Evolutionary conservation across 2,888 invertebrate species (phyloP).

Genomic region (Rhamphomyia laevipes): DNA sequence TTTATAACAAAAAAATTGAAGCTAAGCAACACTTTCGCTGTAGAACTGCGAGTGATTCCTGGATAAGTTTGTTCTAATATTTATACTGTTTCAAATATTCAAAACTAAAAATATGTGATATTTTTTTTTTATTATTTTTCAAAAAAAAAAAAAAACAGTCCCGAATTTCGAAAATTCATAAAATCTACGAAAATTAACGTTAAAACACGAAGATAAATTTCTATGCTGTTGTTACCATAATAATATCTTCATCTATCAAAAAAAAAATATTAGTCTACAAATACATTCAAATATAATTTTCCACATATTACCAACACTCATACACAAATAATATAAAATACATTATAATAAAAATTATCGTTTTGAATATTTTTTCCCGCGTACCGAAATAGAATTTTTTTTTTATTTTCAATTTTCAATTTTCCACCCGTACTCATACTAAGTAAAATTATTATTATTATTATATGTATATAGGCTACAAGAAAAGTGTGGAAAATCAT

Average conservation of each 20-base stretch:
- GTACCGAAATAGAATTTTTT: constrained; percentile 13
- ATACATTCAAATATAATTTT: constrained; percentile 9
- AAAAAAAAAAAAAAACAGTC: constrained; percentile 9
- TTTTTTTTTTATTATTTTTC: constrained; percentile 10
- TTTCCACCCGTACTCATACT: not conserved
- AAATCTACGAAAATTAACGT: constrained; percentile 2
- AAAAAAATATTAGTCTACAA: constrained; percentile 24
- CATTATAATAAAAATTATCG: too few relatives aligned
- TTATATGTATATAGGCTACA: too few relatives aligned
- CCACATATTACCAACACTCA: too few relatives aligned
- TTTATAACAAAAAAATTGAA: constrained; percentile 29
- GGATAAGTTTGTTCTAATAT: constrained; percentile 36
- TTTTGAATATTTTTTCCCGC: not conserved
- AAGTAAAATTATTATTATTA: not conserved
- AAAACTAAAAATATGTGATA: constrained; percentile 12
- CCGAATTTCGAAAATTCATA: constrained; percentile 5
- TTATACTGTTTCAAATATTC: constrained; percentile 29
- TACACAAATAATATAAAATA: too few relatives aligned
- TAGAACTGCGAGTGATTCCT: constrained; percentile 40
- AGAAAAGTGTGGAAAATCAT: too few relatives aligned
- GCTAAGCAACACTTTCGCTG: constrained; percentile 38
- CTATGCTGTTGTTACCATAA: constrained; percentile 12
- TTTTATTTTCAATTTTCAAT: constrained; percentile 1
- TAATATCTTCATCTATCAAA: constrained; percentile 19
- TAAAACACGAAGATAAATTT: not conserved